Percentiles rank a stretch among this genome's conserved stretches.
Conservation (phyloP, 2,888 invertebrate genomes). For the Volucella inanis region DNA sequence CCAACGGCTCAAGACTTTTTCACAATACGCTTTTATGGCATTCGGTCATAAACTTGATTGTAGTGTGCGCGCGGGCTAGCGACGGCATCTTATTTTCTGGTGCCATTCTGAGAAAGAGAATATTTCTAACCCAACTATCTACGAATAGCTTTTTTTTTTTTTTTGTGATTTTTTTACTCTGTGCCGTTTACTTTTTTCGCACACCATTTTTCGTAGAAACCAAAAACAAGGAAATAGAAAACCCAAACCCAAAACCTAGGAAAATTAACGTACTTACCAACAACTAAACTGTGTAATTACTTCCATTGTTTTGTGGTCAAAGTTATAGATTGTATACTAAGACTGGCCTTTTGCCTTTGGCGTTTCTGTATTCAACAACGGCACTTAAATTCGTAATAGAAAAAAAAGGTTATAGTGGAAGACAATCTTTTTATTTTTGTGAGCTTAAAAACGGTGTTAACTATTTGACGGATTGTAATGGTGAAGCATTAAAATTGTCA, state of each 20-base stretch:
- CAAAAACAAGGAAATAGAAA: not conserved
- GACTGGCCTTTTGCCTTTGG: constrained; percentile 12
- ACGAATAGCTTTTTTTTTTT: not conserved
- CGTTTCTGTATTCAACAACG: not conserved
- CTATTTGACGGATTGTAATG: constrained; percentile 30
- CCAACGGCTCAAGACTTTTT: constrained; percentile 79
- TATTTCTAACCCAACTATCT: constrained; percentile 38
- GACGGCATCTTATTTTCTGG: constrained; percentile 70
- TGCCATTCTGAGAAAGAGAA: constrained; percentile 44
- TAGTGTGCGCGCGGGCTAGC: constrained; percentile 76
- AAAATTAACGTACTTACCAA: not conserved
- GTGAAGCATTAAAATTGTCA: constrained; percentile 25
- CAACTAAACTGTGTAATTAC: constrained; percentile 36
- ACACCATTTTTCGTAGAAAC: not conserved
- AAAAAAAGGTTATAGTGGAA: constrained; percentile 8
- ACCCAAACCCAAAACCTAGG: too few species aligned
- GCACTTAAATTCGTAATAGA: constrained; percentile 5
- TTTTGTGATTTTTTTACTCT: not conserved
- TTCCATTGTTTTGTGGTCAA: constrained; percentile 37
- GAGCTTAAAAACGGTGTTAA: constrained; percentile 46
- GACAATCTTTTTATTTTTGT: not conserved
- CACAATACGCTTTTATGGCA: constrained; percentile 83
- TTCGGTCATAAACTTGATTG: constrained; percentile 83
- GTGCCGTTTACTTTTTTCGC: not conserved
- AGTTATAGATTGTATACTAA: constrained; percentile 29